Percentiles rank a stretch among this genome's conserved stretches.
These are phyloP conservation scores for Xylophagus ater DNA, from an alignment of 2,888 invertebrate species.

Conservation along the genomic window DNA sequence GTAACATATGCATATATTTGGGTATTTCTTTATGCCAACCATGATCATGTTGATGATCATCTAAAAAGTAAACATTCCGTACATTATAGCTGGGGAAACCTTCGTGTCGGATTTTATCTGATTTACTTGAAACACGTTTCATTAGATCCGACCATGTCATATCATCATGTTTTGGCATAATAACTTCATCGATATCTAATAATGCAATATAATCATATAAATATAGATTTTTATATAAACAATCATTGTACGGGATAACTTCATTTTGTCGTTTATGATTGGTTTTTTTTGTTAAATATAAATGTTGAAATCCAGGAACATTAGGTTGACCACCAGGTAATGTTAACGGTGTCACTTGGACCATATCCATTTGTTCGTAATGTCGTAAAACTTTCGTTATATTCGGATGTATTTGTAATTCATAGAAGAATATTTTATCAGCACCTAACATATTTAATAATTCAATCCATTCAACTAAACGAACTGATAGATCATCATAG, in stretches of 20 bases:
- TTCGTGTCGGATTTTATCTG: slow-evolving; percentile 52
- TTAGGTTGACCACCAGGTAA: slow-evolving; percentile 86
- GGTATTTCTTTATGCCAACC: slow-evolving; percentile 71
- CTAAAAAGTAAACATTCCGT: slow-evolving; percentile 85
- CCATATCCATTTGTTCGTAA: slow-evolving; percentile 54
- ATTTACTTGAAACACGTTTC: slow-evolving; percentile 56
- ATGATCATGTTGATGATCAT: slow-evolving; percentile 70
- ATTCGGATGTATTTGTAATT: slow-evolving; percentile 83
- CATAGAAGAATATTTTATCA: slow-evolving; percentile 84
- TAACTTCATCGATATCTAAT: slow-evolving; percentile 88
- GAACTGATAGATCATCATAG: slow-evolving; percentile 79
- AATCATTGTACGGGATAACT: slow-evolving; percentile 92
- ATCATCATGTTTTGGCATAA: slow-evolving; percentile 69
- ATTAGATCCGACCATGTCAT: slow-evolving; percentile 69
- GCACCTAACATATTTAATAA: slow-evolving; percentile 75
- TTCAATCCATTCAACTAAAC: slow-evolving; percentile 91
- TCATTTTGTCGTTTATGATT: slow-evolving; percentile 92
- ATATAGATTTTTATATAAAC: slow-evolving; percentile 85
- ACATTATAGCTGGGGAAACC: slow-evolving; percentile 64
- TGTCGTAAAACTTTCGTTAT: slow-evolving; percentile 64
- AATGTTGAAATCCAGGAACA: slow-evolving; percentile 75
- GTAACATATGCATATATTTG: slow-evolving; percentile 85
- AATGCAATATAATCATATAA: slow-evolving; percentile 82
- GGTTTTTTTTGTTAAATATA: slow-evolving; percentile 80
- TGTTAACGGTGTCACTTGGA: slow-evolving; percentile 68